These are phyloP conservation scores for Caenorhabditis remanei DNA, from an alignment of 1,140 invertebrate genomes.

Conservation along the genomic window DNA sequence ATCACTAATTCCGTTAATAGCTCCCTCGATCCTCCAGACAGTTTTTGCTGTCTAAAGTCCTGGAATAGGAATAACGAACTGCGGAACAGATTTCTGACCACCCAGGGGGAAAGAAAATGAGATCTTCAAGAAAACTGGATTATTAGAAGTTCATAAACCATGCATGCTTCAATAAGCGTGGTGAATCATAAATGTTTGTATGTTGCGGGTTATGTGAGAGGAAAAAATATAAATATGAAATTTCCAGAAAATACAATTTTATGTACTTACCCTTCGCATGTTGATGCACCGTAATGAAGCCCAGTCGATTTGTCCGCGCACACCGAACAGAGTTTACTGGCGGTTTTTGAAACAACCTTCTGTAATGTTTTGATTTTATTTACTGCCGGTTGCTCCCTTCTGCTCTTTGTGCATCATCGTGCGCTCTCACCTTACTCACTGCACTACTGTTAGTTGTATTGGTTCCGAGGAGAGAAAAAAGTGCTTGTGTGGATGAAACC, in stretches of 20 bases:
- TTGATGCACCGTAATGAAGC: constrained; percentile 97
- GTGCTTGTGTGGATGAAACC: neutral
- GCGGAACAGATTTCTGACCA: constrained; percentile 47
- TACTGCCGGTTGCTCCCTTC: neutral
- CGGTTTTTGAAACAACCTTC: constrained; percentile 4
- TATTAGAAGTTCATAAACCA: neutral
- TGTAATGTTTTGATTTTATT: constrained; percentile 17
- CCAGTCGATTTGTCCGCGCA: constrained; percentile 96
- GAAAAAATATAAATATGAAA: neutral
- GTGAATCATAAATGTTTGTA: too few species aligned
- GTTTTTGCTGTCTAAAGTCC: constrained; percentile 25
- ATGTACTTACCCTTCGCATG: constrained; percentile 89
- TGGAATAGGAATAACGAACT: neutral
- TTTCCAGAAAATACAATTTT: neutral
- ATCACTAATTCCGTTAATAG: constrained; percentile 56
- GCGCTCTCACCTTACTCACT: neutral
- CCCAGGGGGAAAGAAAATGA: neutral
- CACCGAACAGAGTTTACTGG: constrained; percentile 93
- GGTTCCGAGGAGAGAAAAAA: neutral
- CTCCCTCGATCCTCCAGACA: constrained; percentile 20
- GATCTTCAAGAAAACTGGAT: neutral
- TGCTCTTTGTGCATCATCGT: constrained; percentile 23
- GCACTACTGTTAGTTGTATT: constrained; percentile 2
- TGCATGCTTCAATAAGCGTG: too few species aligned
- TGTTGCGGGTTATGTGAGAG: too few species aligned